Percentiles rank a stretch among this genome's conserved stretches.
These are phyloP conservation scores for Chanos chanos DNA, from an alignment of 2,797 vertebrate species.

Conservation along the genomic window DNA sequence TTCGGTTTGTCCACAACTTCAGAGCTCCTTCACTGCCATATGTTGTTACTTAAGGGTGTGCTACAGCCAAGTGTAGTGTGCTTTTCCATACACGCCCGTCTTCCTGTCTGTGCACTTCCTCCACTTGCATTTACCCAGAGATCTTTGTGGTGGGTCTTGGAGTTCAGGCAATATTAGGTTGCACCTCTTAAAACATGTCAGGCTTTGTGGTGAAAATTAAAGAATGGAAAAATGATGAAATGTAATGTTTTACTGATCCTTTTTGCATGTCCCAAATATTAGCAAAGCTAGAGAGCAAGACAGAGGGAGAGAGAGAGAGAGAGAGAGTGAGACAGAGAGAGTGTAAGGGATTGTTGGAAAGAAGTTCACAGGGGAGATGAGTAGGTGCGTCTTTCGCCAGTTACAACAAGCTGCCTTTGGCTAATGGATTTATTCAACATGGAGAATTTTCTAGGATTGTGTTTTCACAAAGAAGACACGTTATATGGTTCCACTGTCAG, in stretches of 20 bases:
- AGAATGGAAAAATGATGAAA: constrained; percentile 79
- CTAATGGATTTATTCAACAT: constrained; percentile 53
- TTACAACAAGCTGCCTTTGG: constrained; percentile 47
- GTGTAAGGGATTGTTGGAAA: constrained; percentile 47
- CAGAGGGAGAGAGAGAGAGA: constrained; percentile 42
- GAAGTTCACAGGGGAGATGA: constrained; percentile 40
- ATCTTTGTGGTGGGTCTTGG: constrained; percentile 83
- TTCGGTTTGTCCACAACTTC: constrained; percentile 55
- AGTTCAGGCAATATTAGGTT: constrained; percentile 81
- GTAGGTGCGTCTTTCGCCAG: constrained; percentile 18
- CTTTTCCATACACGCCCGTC: constrained; percentile 92
- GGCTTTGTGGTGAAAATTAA: constrained; percentile 78
- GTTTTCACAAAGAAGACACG: constrained; percentile 18
- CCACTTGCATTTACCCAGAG: constrained; percentile 85
- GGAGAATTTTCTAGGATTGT: constrained; percentile 29
- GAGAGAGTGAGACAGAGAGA: constrained; percentile 34
- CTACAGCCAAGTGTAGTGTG: constrained; percentile 75
- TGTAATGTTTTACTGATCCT: constrained; percentile 65
- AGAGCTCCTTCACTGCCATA: constrained; percentile 80
- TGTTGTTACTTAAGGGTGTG: constrained; percentile 80
- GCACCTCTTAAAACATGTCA: constrained; percentile 82
- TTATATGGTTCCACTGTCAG: constrained; percentile 21
- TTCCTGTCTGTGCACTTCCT: constrained; percentile 91
- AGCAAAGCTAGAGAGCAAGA: constrained; percentile 37
- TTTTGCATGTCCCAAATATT: constrained; percentile 49